Base-by-base conservation (phyloP, 2,888 invertebrate species). In the Volucella inflata region DNA sequence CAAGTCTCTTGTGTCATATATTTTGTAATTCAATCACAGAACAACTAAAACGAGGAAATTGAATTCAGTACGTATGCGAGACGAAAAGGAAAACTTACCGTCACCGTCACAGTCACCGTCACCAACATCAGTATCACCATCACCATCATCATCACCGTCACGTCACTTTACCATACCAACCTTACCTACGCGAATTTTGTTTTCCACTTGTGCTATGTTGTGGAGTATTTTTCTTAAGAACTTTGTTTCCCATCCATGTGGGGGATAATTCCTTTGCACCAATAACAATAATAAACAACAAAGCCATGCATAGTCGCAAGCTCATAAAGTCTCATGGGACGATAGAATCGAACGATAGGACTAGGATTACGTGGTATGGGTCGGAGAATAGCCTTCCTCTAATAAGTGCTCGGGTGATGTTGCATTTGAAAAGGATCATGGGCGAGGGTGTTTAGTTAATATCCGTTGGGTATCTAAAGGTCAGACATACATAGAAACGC, bases 21-120 rank as follows among this genome's bases (percentile, higher is more conserved):
- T 64, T 81, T 81, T 80, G 81, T 76, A 76, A 81, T 81, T 81
- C 76, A 81, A 81, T 81, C 76, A 80, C 48, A 62, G 76, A 76
- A 44, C 76, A 62, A 60, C 74, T 67, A 50, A 51, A 51, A 59
- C 11, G 55, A 70, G 80, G 80, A 68, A 81, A 81, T 81, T 81
- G 68, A 44, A 81, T 81, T 57, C 55, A 48, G 10, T 30, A 51
- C 14, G 30, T 36, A 36, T 38, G 46, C 42, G 8, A 48, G 51
- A 40, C 44, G 55, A 64, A 70, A 70, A 57, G 70, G 70, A 76
- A 81, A 81, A 81, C 55, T 80, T 21, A 51, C 38, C 16, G 42
- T 38, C 74, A 55, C 44, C 57, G 30, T 67, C 53, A 17, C n/a
- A n/a, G 51, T 17, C 12, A 44, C n/a, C n/a, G 6, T 6, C 30